phyloP scores from a whole-genome alignment of 2,888 invertebrate species.

The Diloba caeruleocephala region DNA sequence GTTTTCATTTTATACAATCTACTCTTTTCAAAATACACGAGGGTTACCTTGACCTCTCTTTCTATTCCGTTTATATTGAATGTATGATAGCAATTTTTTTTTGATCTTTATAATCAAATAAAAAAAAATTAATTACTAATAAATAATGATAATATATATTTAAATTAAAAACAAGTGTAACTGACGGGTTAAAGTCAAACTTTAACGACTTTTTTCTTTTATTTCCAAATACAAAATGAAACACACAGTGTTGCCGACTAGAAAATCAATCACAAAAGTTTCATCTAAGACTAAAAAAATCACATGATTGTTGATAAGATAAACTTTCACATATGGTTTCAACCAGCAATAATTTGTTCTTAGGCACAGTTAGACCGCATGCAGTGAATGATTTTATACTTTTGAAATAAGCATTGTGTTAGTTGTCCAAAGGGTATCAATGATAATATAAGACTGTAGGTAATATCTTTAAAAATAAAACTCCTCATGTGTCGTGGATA shows the following conservation, averaged over 20 bases:
- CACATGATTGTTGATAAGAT: constrained; percentile 45
- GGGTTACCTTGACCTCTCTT: too few relatives aligned
- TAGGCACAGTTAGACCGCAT: constrained; percentile 65
- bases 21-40: too few relatives aligned
- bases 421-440: constrained; percentile 1
- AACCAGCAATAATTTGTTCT: constrained; percentile 46
- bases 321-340: constrained; percentile 36
- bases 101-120: too few relatives aligned
- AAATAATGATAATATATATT: too few relatives aligned
- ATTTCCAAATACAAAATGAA: constrained; percentile 39
- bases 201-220: constrained; percentile 1
- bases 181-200: constrained; percentile 13
- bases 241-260: constrained; percentile 60
- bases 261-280: constrained; percentile 64
- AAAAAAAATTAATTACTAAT: too few relatives aligned
- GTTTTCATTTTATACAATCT: too few relatives aligned
- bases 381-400: constrained; percentile 45
- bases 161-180: background rate
- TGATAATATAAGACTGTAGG: background rate
- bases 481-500: too few relatives aligned
- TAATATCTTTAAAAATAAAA: too few relatives aligned
- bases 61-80: too few relatives aligned
- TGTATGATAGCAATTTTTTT: too few relatives aligned
- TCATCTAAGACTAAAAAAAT: constrained; percentile 53
- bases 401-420: constrained; percentile 39